Base-by-base conservation (phyloP, 2,113 vertebrate species). In the Ictalurus punctatus region DNA sequence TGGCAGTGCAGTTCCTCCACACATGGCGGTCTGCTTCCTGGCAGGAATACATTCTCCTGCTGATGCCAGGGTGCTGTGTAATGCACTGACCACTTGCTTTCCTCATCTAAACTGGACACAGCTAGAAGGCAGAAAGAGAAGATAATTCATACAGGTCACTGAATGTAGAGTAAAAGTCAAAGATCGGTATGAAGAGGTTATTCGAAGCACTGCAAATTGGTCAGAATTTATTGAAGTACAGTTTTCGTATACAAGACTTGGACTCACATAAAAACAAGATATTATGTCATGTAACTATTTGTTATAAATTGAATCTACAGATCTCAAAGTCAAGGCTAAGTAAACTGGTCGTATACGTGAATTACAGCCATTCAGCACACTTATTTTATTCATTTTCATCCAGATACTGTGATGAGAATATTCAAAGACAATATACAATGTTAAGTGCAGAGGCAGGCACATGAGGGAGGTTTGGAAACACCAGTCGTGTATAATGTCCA, bases 41-140 rank as follows among this genome's bases (percentile, higher is more conserved):
- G 98, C 61, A 99, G 93, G 92, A 99, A 99, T 71, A 99, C 98
- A 54, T 99, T 99, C 93, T 99, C 98, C 94, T 99, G 98, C 94
- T 99, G 98, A 92, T 99, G 98, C 97, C 97, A 98, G 0, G 97
- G 97, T 2, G 98, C 98, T 0, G 96, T 97, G 93, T 99, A 99
- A 93, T 99, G 98, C 79, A 99, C 98, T 0, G 97, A 97, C 98
- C 98, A 99, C 91, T 97, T 97, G 90, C 97, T 99, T 94, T 99
- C 98, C 93, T 99, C 98, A 48, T 99, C 98, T 91, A 99, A 95
- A 94, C 97, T 99, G 91, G 98, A 99, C 93, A 99, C 98, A 52
- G 98, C 98, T 99, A 89, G 85, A 93, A 84, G 93, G 17, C 19
- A 92, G 40, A 90, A 44, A 86, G 91, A 83, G 63, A 85, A 23